These are phyloP conservation scores for Acleris holmiana DNA, from an alignment of 2,888 invertebrate genomes.

Conservation along the genomic window DNA sequence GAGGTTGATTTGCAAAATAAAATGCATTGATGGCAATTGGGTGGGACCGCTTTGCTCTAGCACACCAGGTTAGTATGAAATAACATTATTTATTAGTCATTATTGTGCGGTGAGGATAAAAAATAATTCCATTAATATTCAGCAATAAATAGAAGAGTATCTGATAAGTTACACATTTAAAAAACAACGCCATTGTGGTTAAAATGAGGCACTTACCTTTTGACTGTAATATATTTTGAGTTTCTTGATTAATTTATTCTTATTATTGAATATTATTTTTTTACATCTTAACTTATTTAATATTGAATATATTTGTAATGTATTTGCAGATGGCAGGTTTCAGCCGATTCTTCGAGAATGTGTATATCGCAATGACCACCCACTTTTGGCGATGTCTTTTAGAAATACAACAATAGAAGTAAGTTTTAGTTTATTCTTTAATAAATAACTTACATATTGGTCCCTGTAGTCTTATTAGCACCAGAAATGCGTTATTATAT, in stretches of 20 bases:
- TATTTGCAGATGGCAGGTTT: conserved; percentile 88
- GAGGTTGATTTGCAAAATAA: conserved; percentile 91
- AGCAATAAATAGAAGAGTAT: no score
- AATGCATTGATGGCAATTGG: conserved; percentile 93
- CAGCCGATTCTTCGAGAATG: conserved; percentile 91
- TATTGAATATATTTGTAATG: no score
- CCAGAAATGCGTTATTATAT: no score
- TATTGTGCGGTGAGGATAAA: no score
- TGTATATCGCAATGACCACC: conserved; percentile 87
- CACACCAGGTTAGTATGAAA: conserved; percentile 86
- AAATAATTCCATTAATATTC: no score
- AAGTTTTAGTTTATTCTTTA: conserved; percentile 55
- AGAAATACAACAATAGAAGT: conserved; percentile 89
- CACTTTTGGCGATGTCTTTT: conserved; percentile 88
- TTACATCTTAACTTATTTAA: no score
- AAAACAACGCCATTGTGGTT: no score
- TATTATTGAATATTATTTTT: no score
- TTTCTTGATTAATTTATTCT: conserved; percentile 19
- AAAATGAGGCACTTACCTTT: no score
- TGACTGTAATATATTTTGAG: conserved; percentile 2
- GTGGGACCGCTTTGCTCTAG: conserved; percentile 92
- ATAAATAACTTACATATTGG: background rate
- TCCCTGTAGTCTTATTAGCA: no score
- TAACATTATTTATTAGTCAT: background rate
- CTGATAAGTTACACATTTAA: no score